Conservation (phyloP, 1,140 invertebrate species). For the Drosophila kurseongensis region DNA sequence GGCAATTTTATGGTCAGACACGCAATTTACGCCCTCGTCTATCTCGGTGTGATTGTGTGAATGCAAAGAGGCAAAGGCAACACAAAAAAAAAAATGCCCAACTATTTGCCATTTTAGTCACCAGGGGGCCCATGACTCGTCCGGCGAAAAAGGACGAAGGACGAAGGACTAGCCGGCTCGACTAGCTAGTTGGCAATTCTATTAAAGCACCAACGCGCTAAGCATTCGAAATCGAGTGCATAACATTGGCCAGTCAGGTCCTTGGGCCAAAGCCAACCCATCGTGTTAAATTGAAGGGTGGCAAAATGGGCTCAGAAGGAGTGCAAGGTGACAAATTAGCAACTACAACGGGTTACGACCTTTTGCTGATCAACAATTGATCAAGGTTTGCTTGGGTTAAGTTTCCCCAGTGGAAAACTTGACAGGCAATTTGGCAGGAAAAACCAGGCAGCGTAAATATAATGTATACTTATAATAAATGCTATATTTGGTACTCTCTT, state of each 20-base stretch:
- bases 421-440: constrained; percentile 3
- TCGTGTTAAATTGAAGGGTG: not conserved
- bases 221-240: constrained; percentile 51
- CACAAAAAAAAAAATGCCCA: constrained; percentile 63
- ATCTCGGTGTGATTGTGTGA: constrained; percentile 46
- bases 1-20: constrained; percentile 78
- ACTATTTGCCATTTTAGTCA: constrained; percentile 77
- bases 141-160: constrained; percentile 21
- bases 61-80: constrained; percentile 65
- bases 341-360: constrained; percentile 9
- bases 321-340: not conserved
- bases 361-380: constrained; percentile 8
- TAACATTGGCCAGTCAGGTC: constrained; percentile 24
- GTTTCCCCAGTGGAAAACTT: not conserved
- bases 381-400: not conserved
- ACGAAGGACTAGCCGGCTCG: constrained; percentile 5
- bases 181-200: constrained; percentile 60
- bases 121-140: constrained; percentile 45
- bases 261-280: constrained; percentile 19
- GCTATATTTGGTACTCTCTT: not conserved
- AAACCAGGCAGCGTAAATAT: not conserved
- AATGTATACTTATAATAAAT: not conserved
- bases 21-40: constrained; percentile 67
- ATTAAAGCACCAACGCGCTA: constrained; percentile 72
- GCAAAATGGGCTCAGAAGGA: constrained; percentile 8